Conservation (phyloP, 2,113 vertebrate species). For the Nesogale talazaci region DNA sequence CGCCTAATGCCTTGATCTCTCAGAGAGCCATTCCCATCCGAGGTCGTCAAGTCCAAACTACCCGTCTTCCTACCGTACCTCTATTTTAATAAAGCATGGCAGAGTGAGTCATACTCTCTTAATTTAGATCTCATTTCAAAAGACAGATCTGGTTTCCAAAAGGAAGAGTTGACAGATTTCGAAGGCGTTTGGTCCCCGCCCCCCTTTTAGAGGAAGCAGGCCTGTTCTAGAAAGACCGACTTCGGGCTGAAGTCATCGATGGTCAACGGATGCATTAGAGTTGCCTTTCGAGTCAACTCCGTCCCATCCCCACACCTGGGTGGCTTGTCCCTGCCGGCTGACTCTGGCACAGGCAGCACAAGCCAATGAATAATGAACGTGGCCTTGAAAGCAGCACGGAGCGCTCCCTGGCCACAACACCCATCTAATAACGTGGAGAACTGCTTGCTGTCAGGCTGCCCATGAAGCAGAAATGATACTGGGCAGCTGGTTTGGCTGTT, state of each 20-base stretch:
- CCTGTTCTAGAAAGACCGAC: slow-evolving; percentile 72
- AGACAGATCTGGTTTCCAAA: slow-evolving; percentile 41
- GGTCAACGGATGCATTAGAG: slow-evolving; percentile 44
- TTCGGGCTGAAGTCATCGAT: slow-evolving; percentile 59
- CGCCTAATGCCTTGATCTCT: slow-evolving; percentile 44
- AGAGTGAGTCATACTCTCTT: slow-evolving; percentile 69
- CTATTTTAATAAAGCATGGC: slow-evolving; percentile 59
- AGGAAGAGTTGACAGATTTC: slow-evolving; percentile 52
- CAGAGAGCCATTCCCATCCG: not conserved
- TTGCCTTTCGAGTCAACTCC: slow-evolving; percentile 44
- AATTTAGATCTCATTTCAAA: slow-evolving; percentile 74
- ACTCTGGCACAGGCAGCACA: slow-evolving; percentile 20
- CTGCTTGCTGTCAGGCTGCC: slow-evolving; percentile 63
- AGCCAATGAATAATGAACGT: slow-evolving; percentile 63
- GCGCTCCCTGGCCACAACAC: not conserved
- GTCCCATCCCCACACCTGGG: not conserved
- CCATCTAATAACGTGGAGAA: slow-evolving; percentile 74
- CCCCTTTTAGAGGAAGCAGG: slow-evolving; percentile 66
- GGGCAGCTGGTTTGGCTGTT: slow-evolving; percentile 81
- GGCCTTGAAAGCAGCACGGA: not conserved
- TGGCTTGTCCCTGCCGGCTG: not conserved
- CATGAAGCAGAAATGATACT: slow-evolving; percentile 62
- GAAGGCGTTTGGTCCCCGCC: not conserved
- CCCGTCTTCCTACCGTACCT: slow-evolving; percentile 55
- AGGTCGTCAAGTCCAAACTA: not conserved